A percentile compares a stretch with the other conserved stretches of the same genome.
Evolutionary conservation across 2,888 invertebrate species (phyloP).

Genomic region (Temnothorax rugatulus): DNA sequence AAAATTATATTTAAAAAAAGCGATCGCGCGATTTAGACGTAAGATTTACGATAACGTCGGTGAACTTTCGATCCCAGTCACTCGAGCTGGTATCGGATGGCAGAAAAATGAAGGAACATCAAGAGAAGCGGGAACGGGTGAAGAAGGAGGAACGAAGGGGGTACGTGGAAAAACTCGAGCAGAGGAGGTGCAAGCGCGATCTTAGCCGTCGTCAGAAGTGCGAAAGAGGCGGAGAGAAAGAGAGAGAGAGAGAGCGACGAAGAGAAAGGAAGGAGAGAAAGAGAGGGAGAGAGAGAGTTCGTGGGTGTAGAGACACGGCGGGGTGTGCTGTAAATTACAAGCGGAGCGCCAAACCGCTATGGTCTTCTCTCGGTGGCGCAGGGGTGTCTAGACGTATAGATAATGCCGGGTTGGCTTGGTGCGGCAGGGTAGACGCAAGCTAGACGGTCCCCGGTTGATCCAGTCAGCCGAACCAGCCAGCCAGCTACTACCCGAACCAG

Average conservation of each 20-base stretch:
- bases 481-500: slow-evolving; percentile 59
- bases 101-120: slow-evolving; percentile 54
- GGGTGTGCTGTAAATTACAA: slow-evolving; percentile 82
- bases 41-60: slow-evolving; percentile 40
- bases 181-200: slow-evolving; percentile 44
- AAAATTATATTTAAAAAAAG: neutral
- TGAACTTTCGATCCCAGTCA: slow-evolving; percentile 48
- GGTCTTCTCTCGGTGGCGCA: slow-evolving; percentile 80
- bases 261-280: slow-evolving; percentile 17
- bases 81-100: slow-evolving; percentile 42
- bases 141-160: slow-evolving; percentile 43
- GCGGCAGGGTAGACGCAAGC: slow-evolving; percentile 80
- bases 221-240: slow-evolving; percentile 5
- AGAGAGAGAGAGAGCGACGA: neutral
- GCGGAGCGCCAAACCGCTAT: slow-evolving; percentile 81
- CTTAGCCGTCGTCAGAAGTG: slow-evolving; percentile 36
- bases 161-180: slow-evolving; percentile 40
- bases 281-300: slow-evolving; percentile 66
- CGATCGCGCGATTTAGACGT: slow-evolving; percentile 11
- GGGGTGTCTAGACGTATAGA: slow-evolving; percentile 83
- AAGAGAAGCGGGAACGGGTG: slow-evolving; percentile 23
- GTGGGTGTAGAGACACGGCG: slow-evolving; percentile 79
- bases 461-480: slow-evolving; percentile 79
- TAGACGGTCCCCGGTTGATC: slow-evolving; percentile 82
- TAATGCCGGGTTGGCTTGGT: slow-evolving; percentile 79